Conservation (phyloP, 2,113 vertebrate species). For the Sapayoa aenigma region DNA sequence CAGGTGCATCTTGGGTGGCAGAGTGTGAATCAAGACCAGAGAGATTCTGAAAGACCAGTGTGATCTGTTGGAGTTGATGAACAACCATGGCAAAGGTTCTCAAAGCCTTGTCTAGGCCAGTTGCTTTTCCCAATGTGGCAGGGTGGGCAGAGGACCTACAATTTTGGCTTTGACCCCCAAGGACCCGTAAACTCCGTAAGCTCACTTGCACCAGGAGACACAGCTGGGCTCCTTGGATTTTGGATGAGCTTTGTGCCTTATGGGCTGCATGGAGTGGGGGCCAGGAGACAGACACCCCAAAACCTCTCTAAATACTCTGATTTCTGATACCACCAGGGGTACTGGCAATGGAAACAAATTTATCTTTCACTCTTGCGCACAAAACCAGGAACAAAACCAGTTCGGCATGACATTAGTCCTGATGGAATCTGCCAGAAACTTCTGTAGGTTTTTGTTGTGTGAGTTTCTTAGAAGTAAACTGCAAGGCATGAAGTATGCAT, state of each 20-base stretch:
- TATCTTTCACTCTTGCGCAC: neutral
- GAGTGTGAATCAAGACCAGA: neutral
- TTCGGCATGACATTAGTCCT: accelerated
- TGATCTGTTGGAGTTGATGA: neutral
- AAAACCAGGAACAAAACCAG: neutral
- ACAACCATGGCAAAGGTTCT: neutral
- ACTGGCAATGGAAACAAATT: neutral
- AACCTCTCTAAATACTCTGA: neutral
- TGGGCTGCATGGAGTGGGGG: accelerated
- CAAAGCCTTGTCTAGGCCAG: neutral
- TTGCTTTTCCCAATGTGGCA: neutral
- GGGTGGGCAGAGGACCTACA: accelerated
- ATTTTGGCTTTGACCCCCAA: neutral
- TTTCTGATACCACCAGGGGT: neutral
- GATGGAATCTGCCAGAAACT: neutral
- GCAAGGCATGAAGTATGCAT: too few species aligned
- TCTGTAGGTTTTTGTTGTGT: neutral
- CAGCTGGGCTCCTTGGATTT: neutral
- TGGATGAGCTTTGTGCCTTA: neutral
- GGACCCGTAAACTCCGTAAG: neutral
- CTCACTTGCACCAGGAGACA: neutral
- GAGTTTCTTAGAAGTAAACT: neutral
- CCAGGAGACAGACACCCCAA: neutral
- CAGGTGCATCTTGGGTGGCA: accelerated
- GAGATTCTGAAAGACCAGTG: neutral